Evolutionary conservation across 2,888 invertebrate species (phyloP).

Genomic region (Monoplex corrugatus): DNA sequence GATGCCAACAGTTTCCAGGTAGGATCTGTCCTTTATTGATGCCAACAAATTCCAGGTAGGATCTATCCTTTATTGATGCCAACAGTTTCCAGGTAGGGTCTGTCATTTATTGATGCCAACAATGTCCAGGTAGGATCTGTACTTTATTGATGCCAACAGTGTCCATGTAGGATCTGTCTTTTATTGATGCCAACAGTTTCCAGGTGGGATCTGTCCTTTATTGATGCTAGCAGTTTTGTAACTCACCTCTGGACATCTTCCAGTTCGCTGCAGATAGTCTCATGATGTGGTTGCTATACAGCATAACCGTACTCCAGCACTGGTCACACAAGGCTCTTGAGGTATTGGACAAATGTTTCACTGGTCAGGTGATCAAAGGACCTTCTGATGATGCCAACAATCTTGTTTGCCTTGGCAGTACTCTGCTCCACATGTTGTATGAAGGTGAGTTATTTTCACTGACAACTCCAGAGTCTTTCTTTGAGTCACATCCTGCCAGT

Average conservation of each 20-base stretch:
- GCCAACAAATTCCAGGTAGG: background rate
- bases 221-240: background rate
- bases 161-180: background rate
- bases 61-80: background rate
- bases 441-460: background rate
- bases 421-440: background rate
- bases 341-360: background rate
- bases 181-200: background rate
- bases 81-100: background rate
- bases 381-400: background rate
- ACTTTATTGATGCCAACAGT: background rate
- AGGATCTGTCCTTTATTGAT: background rate
- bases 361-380: background rate
- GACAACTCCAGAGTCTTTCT: background rate
- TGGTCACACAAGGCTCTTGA: slow-evolving; percentile 3
- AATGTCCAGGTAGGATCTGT: background rate
- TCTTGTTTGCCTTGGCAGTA: background rate
- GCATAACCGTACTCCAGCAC: slow-evolving; percentile 7
- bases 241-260: background rate
- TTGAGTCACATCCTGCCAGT: background rate
- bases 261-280: background rate
- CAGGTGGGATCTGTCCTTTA: background rate
- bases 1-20: background rate
- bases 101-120: background rate
- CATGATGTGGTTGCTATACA: background rate